Conservation (phyloP, 2,888 invertebrate species). For the Stratiomys singularior region DNA sequence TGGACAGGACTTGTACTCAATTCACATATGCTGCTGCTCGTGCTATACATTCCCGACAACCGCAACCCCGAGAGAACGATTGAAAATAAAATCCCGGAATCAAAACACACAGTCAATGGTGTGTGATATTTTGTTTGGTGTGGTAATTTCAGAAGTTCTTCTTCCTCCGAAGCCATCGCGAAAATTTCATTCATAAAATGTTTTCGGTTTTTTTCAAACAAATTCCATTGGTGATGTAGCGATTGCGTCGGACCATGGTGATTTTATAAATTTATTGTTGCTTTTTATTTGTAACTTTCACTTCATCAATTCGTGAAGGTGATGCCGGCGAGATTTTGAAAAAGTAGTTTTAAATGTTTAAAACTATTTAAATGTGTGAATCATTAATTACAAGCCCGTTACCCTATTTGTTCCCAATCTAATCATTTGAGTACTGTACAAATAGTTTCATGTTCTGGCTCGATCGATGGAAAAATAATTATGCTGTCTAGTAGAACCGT, state of each 20-base stretch:
- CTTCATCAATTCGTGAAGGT: too few species aligned
- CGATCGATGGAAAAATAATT: too few species aligned
- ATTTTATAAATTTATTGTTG: background rate
- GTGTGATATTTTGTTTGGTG: background rate
- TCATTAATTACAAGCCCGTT: too few species aligned
- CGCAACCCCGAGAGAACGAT: constrained; percentile 14
- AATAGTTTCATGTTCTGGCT: too few species aligned
- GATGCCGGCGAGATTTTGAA: too few species aligned
- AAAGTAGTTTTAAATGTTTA: too few species aligned
- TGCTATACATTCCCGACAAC: background rate
- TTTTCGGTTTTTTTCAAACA: background rate
- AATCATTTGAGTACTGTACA: too few species aligned
- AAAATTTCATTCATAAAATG: constrained; percentile 16
- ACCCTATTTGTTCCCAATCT: too few species aligned
- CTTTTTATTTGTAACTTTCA: too few species aligned
- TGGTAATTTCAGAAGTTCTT: background rate
- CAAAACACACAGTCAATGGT: background rate
- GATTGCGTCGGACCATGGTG: background rate
- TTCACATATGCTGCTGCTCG: background rate
- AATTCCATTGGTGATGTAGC: background rate
- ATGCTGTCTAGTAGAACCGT: too few species aligned
- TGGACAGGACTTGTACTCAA: background rate
- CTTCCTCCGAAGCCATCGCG: background rate
- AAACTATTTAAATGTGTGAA: too few species aligned
- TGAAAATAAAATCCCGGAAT: constrained; percentile 12